phyloP scores from a whole-genome alignment of 2,113 vertebrate species.

The Phylloscopus whistleri region DNA sequence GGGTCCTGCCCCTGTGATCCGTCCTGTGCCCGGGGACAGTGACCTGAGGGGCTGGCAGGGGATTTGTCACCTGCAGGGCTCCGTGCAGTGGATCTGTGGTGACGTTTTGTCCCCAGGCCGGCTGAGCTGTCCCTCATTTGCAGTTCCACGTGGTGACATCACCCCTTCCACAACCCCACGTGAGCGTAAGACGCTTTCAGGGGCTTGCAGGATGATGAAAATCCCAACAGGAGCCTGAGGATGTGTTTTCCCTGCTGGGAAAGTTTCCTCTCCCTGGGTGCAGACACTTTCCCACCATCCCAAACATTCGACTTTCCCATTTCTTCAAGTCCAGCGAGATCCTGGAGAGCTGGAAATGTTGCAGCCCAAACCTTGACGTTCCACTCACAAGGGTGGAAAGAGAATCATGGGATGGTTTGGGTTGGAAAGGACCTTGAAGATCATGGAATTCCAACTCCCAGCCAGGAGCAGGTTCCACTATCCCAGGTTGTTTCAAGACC shows the following conservation, averaged over 20 bases:
- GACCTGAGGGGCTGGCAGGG: neutral
- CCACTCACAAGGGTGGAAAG: accelerated
- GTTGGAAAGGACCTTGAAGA: too few species aligned
- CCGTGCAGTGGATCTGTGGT: neutral
- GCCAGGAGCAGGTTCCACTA: too few species aligned
- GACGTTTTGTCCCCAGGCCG: neutral
- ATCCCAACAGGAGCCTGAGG: neutral
- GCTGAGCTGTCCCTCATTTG: neutral
- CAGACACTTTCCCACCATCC: neutral
- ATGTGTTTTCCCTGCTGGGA: neutral
- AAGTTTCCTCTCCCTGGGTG: neutral
- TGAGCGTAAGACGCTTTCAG: accelerated
- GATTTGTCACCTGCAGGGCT: neutral
- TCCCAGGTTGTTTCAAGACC: too few species aligned
- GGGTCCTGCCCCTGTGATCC: neutral
- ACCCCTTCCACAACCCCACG: neutral
- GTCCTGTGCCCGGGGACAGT: accelerated
- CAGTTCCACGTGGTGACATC: neutral
- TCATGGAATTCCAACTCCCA: too few species aligned
- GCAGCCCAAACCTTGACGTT: accelerated
- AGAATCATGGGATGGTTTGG: neutral
- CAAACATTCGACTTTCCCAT: accelerated
- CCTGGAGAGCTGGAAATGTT: too few species aligned
- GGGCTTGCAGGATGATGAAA: neutral
- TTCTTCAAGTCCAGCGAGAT: neutral